A percentile compares a stretch with the other conserved stretches of the same genome.
Conservation (phyloP, 2,888 invertebrate genomes). For the Scaptomyza caliginosa region DNA sequence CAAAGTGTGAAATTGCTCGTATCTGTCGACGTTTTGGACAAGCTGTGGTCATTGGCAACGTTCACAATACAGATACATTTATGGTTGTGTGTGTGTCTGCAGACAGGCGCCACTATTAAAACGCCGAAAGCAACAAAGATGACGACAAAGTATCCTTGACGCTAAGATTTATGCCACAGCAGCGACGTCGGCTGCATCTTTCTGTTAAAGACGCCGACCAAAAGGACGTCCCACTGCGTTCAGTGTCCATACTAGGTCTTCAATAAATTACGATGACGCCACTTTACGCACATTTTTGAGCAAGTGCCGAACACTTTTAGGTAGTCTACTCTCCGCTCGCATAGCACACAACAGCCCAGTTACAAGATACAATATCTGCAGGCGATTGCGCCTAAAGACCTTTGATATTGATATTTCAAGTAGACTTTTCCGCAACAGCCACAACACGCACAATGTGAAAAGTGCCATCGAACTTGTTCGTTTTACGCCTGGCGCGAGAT, state of each 20-base stretch:
- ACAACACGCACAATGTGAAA: constrained; percentile 71
- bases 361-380: constrained; percentile 64
- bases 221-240: constrained; percentile 73
- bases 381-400: constrained; percentile 62
- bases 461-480: constrained; percentile 70
- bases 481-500: constrained; percentile 67
- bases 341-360: constrained; percentile 25
- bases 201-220: constrained; percentile 55
- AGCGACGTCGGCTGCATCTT: constrained; percentile 24
- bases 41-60: constrained; percentile 76
- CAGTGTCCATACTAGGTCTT: constrained; percentile 71
- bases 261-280: constrained; percentile 80
- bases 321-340: constrained; percentile 46
- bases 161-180: constrained; percentile 76
- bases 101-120: constrained; percentile 79
- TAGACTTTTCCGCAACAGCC: constrained; percentile 17
- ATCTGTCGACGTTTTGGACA: constrained; percentile 74
- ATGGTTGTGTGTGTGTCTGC: constrained; percentile 43
- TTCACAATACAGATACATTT: constrained; percentile 34
- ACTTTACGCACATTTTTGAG: constrained; percentile 78
- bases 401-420: constrained; percentile 68
- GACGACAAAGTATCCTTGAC: constrained; percentile 80
- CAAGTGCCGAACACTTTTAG: constrained; percentile 79
- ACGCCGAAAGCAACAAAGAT: constrained; percentile 71
- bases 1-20: constrained; percentile 80